Percentiles rank a stretch among this genome's conserved stretches.
phyloP scores from a whole-genome alignment of 2,888 invertebrate genomes.

The Gortyna flavago region DNA sequence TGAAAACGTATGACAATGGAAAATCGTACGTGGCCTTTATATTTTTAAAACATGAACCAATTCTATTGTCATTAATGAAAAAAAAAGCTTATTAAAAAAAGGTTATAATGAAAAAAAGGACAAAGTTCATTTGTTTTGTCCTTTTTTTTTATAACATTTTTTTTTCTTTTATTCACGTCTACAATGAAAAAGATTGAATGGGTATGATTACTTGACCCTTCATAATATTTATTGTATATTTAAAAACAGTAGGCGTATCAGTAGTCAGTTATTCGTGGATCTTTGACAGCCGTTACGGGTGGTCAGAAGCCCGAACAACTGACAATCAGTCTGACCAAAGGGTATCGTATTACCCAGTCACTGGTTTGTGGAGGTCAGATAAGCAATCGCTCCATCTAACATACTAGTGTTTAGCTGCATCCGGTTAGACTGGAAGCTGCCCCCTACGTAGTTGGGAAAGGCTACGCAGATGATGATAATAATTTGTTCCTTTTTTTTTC shows the following conservation, averaged over 20 bases:
- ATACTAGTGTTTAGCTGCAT: too few relatives aligned
- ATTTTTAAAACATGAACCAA: background rate
- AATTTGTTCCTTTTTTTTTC: background rate
- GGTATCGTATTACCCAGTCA: too few relatives aligned
- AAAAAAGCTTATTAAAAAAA: too few relatives aligned
- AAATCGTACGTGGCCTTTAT: background rate
- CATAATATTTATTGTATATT: conserved; percentile 3
- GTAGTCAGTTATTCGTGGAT: background rate
- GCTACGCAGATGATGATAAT: too few relatives aligned
- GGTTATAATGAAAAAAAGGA: background rate
- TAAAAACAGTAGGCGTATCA: background rate
- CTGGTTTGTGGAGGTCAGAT: too few relatives aligned
- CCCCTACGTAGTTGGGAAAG: too few relatives aligned
- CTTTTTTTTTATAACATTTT: background rate
- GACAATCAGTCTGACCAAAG: too few relatives aligned
- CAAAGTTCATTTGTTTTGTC: background rate
- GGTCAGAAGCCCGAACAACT: too few relatives aligned
- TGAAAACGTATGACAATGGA: background rate
- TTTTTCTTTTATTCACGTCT: background rate
- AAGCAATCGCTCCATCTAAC: too few relatives aligned
- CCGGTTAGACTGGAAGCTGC: too few relatives aligned
- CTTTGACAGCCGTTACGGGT: too few relatives aligned
- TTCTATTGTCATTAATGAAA: too few relatives aligned
- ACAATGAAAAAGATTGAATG: background rate
- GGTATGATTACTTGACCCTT: background rate